phyloP scores from a whole-genome alignment of 2,797 vertebrate genomes.

The Crotalus adamanteus region DNA sequence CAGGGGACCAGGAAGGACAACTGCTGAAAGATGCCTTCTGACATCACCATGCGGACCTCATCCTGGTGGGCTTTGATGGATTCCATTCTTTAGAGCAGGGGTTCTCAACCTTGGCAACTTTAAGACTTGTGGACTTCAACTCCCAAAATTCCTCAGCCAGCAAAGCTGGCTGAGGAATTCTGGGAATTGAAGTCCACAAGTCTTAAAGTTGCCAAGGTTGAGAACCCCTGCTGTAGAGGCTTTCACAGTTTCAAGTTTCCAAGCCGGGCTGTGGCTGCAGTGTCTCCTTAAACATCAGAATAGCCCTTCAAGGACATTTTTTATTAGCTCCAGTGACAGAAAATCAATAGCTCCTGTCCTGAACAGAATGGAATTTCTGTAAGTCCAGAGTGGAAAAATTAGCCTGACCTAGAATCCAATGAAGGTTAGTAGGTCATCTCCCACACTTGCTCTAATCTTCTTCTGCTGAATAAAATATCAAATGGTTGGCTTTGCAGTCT shows the following conservation, averaged over 20 bases:
- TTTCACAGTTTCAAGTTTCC: not conserved
- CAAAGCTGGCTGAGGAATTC: too few species aligned
- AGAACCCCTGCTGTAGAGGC: not conserved
- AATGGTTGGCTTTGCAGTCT: not conserved
- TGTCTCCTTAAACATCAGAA: conserved; percentile 25
- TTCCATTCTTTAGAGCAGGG: not conserved
- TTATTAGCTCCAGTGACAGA: not conserved
- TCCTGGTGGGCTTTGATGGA: not conserved
- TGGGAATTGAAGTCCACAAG: too few species aligned
- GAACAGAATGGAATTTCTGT: not conserved
- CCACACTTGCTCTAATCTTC: not conserved
- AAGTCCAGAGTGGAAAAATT: not conserved
- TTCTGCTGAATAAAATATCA: not conserved
- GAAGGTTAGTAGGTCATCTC: not conserved
- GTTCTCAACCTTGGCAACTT: too few species aligned
- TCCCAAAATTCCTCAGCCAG: too few species aligned
- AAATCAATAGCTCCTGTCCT: conserved; percentile 15
- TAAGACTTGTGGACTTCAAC: too few species aligned
- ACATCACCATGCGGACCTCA: not conserved
- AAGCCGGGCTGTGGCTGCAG: not conserved
- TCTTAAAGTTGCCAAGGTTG: too few species aligned
- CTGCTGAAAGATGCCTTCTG: not conserved
- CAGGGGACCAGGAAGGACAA: not conserved
- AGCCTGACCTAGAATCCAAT: not conserved
- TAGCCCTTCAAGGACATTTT: conserved; percentile 30